Evolutionary conservation across 2,797 vertebrate genomes (phyloP), one percentile per base, ranked within the genome.

Genomic region (Ptychadena robeensis): DNA sequence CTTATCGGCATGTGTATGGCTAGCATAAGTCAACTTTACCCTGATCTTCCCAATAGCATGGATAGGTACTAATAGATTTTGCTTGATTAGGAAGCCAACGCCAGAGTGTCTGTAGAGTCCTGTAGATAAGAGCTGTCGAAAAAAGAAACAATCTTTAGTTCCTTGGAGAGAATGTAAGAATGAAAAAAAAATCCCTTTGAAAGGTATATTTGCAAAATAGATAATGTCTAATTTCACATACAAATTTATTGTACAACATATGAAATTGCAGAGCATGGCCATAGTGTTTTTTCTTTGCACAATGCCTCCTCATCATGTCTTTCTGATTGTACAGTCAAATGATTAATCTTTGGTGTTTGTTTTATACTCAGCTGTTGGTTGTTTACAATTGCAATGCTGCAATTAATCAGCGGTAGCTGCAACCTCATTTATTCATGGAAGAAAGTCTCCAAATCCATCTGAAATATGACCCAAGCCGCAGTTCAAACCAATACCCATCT

Each of bases 401-500:
- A 85, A 71, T 85, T 85, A 85, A 85, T 85, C 83, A 85, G 37
- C 44, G 18, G 48, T 80, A 31, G 78, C 72, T 71, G 83, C 66
- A 80, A 81, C 78, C 78, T 81, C 83, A 85, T 85, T 85, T 85
- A 85, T 85, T 80, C 59, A 76, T 65, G 57, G 37, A 76, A 27
- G 8, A 85, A 76, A 80, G 53, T 53, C 72, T 85, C 66, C 72
- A 81, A 27, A 80, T 81, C 78, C 66, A 76, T 64, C 66, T 85
- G 78, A 85, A 85, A 85, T 85, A 85, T 76, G 78, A 81, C 65
- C 82, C 53, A 69, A 63, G 72, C 82, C 10, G 48, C 48, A 80
- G 70, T 80, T 80, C 78, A 81, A 76, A 80, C 83, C 78, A 85
- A 81, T 85, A 81, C 83, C 83, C 83, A 85, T 81, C 78, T 85